Evolutionary conservation across 2,888 invertebrate genomes (phyloP).

Genomic region (Melieria omissa): DNA sequence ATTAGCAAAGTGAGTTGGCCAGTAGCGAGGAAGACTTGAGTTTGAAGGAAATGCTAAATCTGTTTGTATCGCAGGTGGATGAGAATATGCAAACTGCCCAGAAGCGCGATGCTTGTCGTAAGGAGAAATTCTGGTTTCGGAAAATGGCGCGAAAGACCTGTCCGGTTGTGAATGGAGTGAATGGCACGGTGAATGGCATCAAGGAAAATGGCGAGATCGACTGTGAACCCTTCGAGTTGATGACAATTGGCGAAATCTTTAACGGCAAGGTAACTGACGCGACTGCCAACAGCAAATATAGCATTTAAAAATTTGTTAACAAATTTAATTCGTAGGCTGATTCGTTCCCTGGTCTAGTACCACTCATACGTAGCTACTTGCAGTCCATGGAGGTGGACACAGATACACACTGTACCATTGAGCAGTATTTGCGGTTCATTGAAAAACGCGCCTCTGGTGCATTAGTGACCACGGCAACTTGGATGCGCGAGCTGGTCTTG

Average conservation of each 20-base stretch:
- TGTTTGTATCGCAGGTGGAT: slow-evolving; percentile 73
- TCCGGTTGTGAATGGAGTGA: slow-evolving; percentile 39
- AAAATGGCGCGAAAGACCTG: slow-evolving; percentile 73
- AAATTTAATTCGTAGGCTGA: slow-evolving; percentile 70
- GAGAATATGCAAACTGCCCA: slow-evolving; percentile 98
- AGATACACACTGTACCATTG: slow-evolving; percentile 96
- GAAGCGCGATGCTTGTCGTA: slow-evolving; percentile 85
- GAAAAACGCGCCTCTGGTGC: slow-evolving; percentile 88
- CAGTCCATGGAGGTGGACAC: slow-evolving; percentile 97
- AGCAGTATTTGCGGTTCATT: slow-evolving; percentile 94
- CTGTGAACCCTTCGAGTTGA: slow-evolving; percentile 72
- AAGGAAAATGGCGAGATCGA: slow-evolving; percentile 32
- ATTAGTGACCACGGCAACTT: slow-evolving; percentile 91
- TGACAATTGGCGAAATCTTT: slow-evolving; percentile 96
- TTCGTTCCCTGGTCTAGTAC: slow-evolving; percentile 93
- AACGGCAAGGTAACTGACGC: slow-evolving; percentile 76
- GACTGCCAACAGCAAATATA: neutral
- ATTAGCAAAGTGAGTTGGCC: slow-evolving; percentile 83
- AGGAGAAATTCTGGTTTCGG: slow-evolving; percentile 93
- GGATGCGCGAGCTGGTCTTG: slow-evolving; percentile 91
- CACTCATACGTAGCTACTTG: slow-evolving; percentile 93
- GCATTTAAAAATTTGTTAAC: neutral
- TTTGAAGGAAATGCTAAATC: too few species aligned
- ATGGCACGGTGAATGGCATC: slow-evolving; percentile 41
- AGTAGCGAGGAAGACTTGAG: too few species aligned